Conservation (phyloP, 2,888 invertebrate genomes). For the Neelides folsomi region DNA sequence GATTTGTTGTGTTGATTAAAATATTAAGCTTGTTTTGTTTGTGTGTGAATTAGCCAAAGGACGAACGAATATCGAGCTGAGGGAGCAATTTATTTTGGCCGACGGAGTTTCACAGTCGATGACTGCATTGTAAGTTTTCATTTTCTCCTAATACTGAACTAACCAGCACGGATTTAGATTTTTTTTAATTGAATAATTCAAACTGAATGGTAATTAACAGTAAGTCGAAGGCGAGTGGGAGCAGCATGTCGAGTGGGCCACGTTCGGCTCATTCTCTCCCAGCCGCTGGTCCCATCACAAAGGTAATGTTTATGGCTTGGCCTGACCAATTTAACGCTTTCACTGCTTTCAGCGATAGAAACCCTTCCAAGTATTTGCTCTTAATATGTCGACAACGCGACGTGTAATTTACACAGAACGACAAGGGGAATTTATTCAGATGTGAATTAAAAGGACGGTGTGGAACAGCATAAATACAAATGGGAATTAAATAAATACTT, state of each 20-base stretch:
- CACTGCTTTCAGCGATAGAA: background rate
- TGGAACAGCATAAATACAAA: too few species aligned
- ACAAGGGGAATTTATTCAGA: too few species aligned
- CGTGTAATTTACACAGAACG: too few species aligned
- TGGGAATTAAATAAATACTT: too few species aligned
- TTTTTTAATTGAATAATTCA: too few species aligned
- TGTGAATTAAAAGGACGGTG: too few species aligned
- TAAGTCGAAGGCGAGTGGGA: constrained; percentile 82
- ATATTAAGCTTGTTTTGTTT: constrained; percentile 2
- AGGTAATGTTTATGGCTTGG: constrained; percentile 49
- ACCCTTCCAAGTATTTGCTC: too few species aligned
- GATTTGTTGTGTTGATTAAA: background rate
- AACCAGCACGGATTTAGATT: too few species aligned
- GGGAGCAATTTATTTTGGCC: constrained; percentile 97
- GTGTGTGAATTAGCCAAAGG: constrained; percentile 66
- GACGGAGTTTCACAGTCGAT: constrained; percentile 97
- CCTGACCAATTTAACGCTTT: background rate
- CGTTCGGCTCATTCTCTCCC: constrained; percentile 36
- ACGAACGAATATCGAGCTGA: constrained; percentile 97
- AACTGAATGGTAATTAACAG: too few species aligned
- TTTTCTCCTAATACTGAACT: too few species aligned
- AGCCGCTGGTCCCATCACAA: constrained; percentile 80
- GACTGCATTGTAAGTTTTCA: constrained; percentile 59
- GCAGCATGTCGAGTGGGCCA: constrained; percentile 39
- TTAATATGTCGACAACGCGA: too few species aligned